Evolutionary conservation across 2,797 vertebrate species (phyloP).

Genomic region (Liparis tanakae): DNA sequence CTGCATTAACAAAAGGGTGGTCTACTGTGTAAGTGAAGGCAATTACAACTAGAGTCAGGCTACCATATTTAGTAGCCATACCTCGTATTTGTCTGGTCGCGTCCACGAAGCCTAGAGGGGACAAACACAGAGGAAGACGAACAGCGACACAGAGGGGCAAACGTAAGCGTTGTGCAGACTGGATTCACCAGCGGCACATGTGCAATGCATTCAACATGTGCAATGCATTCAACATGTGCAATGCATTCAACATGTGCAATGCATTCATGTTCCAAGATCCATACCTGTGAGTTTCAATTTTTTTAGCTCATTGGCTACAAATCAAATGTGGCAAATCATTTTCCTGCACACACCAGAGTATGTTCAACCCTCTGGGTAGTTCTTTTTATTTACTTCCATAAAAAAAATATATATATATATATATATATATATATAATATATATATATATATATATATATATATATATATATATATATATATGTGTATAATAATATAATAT

Average conservation of each 20-base stretch:
- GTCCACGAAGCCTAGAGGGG: slow-evolving; percentile 98
- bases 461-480: too few relatives aligned
- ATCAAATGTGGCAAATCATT: slow-evolving; percentile 9
- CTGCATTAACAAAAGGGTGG: slow-evolving; percentile 45
- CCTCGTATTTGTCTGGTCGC: slow-evolving; percentile 97
- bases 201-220: slow-evolving; percentile 25
- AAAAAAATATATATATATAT: background rate
- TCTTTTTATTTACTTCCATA: slow-evolving; percentile 8
- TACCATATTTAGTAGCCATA: slow-evolving; percentile 90
- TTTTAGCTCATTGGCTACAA: slow-evolving; percentile 1
- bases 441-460: too few relatives aligned
- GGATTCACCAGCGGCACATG: slow-evolving; percentile 23
- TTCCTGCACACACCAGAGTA: background rate
- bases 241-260: slow-evolving; percentile 6
- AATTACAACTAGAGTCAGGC: slow-evolving; percentile 76
- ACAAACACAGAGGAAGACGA: slow-evolving; percentile 83
- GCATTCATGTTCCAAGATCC: slow-evolving; percentile 19
- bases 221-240: too few relatives aligned
- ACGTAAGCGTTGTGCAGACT: slow-evolving; percentile 57
- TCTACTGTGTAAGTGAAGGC: slow-evolving; percentile 56
- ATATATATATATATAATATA: too few relatives aligned
- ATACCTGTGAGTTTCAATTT: background rate
- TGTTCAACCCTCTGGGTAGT: background rate
- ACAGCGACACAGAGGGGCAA: slow-evolving; percentile 77
- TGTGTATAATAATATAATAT: too few relatives aligned